Base-by-base conservation (phyloP, 2,113 vertebrate species). In the Struthio camelus region DNA sequence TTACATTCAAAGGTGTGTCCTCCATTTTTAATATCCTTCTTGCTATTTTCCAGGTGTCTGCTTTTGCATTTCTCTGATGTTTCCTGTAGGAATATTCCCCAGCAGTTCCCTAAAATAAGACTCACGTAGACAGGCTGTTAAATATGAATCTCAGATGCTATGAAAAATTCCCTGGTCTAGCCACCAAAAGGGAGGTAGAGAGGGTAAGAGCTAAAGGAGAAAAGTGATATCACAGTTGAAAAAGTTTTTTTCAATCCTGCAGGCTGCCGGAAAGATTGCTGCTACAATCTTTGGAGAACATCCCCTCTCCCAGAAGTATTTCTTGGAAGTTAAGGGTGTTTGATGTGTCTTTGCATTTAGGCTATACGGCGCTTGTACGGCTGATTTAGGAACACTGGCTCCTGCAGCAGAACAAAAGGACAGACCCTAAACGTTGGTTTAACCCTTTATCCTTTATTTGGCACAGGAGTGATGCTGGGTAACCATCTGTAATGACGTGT, bases 141-240 rank as follows among this genome's bases (percentile, higher is more conserved):
- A 92, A 94, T 44, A 89, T 81, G 89, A 92, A 94, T 90, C 94
- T 87, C 70, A 97, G 81, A 79, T 86, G 86, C 80, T 92, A 91
- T 62, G 48, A 93, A 92, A 95, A 90, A 87, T 95, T 85, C 87
- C 53, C 65, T 11, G 5, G 58, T 73, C 56, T 28, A 6, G 9
- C 90, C 93, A 89, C 71, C 89, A 95, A 93, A 87, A 71, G 54
- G 75, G 89, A 85, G 80, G 44, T 71, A n/a, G 27, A 72, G 20
- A 36, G 93, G 17, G 34, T 58, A 84, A 75, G 80, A 75, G 11
- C 66, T 72, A 79, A 81, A 32, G 19, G 22, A 3, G 6, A 79
- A 87, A 80, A 72, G 40, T 34, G 66, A 9, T 77, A 54, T 82
- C 42, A 61, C 40, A 65, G n/a, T 44, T 71, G 38, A 76, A 50